A percentile compares a stretch with the other conserved stretches of the same genome.
Conservation (phyloP, 2,888 invertebrate species). For the Candidula unifasciata region DNA sequence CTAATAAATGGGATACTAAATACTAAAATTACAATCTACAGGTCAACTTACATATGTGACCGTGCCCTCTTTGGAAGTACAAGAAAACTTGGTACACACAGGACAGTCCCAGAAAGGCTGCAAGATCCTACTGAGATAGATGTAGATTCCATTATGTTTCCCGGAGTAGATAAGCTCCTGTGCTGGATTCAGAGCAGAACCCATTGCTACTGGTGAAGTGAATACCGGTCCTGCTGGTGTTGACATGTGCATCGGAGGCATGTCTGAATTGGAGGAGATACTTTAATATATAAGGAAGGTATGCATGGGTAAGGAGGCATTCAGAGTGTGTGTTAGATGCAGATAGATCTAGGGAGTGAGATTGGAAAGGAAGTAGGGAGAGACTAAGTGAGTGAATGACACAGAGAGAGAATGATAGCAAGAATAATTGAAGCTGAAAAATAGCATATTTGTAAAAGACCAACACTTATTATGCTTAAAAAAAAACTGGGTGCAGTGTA, state of each 20-base stretch:
- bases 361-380: too few species aligned
- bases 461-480: too few species aligned
- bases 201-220: conserved; percentile 48
- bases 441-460: too few species aligned
- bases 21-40: too few species aligned
- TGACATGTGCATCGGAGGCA: conserved; percentile 70
- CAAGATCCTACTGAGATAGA: conserved; percentile 91
- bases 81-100: conserved; percentile 72
- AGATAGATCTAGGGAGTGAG: too few species aligned
- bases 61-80: conserved; percentile 68
- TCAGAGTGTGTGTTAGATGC: too few species aligned
- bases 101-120: conserved; percentile 88
- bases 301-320: too few species aligned
- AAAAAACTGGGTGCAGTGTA: too few species aligned
- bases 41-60: conserved; percentile 73
- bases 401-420: too few species aligned
- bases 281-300: background rate
- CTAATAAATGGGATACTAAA: too few species aligned
- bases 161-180: conserved; percentile 82
- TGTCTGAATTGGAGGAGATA: conserved; percentile 57
- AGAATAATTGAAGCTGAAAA: too few species aligned
- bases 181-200: conserved; percentile 58
- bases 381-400: too few species aligned
- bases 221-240: conserved; percentile 63
- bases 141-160: conserved; percentile 95